Percentiles rank a stretch among this genome's conserved stretches.
phyloP scores from a whole-genome alignment of 2,888 invertebrate species.

The Drosophila crucigera region DNA sequence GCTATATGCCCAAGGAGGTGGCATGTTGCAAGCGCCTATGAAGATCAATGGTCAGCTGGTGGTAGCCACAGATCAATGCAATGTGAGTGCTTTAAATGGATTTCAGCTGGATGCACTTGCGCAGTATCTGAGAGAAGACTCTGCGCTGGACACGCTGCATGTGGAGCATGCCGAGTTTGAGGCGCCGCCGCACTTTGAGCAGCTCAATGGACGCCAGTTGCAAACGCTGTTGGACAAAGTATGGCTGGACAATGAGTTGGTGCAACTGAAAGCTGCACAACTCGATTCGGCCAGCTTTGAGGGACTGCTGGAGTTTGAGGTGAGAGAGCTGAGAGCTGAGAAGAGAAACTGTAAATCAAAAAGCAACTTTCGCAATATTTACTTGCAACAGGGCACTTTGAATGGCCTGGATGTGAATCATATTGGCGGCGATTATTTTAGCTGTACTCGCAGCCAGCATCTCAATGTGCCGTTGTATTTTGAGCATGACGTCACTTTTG shows the following conservation, averaged over 20 bases:
- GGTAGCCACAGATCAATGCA: conserved; percentile 41
- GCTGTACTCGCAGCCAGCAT: conserved; percentile 86
- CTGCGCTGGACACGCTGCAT: conserved; percentile 57
- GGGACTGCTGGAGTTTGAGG: conserved; percentile 79
- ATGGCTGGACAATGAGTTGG: conserved; percentile 86
- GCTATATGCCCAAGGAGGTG: conserved; percentile 79
- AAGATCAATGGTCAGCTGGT: conserved; percentile 50
- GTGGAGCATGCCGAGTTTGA: conserved; percentile 85
- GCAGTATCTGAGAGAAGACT: conserved; percentile 56
- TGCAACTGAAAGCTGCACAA: conserved; percentile 64
- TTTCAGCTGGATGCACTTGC: conserved; percentile 62
- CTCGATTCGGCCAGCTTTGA: conserved; percentile 69
- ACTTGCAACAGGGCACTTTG: conserved; percentile 84
- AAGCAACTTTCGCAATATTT: conserved; percentile 2
- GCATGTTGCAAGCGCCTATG: conserved; percentile 59
- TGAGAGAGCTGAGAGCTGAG: conserved; percentile 32
- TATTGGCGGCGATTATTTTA: conserved; percentile 86
- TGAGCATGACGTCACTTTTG: conserved; percentile 83
- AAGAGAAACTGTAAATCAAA: background rate
- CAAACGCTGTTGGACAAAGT: conserved; percentile 82
- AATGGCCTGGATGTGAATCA: conserved; percentile 85
- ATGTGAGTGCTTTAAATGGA: conserved; percentile 71
- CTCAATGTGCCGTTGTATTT: conserved; percentile 85
- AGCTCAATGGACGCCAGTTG: conserved; percentile 84
- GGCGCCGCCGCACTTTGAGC: conserved; percentile 84